phyloP scores from a whole-genome alignment of 53 echinoderm and acorn worm genomes.

The Echinometra lucunter region DNA sequence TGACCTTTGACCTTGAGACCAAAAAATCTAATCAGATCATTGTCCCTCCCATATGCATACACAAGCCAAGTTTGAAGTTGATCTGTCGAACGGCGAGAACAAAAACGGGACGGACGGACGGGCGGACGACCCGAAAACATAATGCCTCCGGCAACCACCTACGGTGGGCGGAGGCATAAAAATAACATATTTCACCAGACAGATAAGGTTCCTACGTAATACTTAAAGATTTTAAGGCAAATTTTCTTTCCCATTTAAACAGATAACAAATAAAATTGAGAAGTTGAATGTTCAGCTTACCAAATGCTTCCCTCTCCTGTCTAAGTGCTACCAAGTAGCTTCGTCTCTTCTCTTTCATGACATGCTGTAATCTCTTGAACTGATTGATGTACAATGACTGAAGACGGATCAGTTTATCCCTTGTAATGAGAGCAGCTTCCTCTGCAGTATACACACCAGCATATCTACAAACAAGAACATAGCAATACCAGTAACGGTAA shows the following conservation, averaged over 20 bases:
- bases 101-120: too few relatives aligned
- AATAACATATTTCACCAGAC: background rate
- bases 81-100: too few relatives aligned
- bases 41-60: too few relatives aligned
- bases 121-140: too few relatives aligned
- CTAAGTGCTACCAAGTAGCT: conserved; percentile 76
- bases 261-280: background rate
- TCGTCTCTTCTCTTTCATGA: conserved; percentile 92
- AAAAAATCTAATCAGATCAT: too few relatives aligned
- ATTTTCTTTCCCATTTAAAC: too few relatives aligned
- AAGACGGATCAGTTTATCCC: conserved; percentile 94
- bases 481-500: background rate
- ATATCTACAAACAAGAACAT: conserved; percentile 71
- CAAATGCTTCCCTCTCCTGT: conserved; percentile 86
- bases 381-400: conserved; percentile 99
- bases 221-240: background rate
- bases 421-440: conserved; percentile 94
- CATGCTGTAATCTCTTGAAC: conserved; percentile 97
- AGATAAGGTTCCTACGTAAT: background rate
- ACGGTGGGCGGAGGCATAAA: too few relatives aligned
- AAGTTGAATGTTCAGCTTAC: conserved; percentile 56
- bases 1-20: too few relatives aligned
- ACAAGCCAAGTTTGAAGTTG: too few relatives aligned
- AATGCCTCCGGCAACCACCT: too few relatives aligned
- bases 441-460: conserved; percentile 98